These are phyloP conservation scores for Palythoa heliodiscus DNA, from an alignment of 92 coral and sea anemone species.

Conservation along the genomic window DNA sequence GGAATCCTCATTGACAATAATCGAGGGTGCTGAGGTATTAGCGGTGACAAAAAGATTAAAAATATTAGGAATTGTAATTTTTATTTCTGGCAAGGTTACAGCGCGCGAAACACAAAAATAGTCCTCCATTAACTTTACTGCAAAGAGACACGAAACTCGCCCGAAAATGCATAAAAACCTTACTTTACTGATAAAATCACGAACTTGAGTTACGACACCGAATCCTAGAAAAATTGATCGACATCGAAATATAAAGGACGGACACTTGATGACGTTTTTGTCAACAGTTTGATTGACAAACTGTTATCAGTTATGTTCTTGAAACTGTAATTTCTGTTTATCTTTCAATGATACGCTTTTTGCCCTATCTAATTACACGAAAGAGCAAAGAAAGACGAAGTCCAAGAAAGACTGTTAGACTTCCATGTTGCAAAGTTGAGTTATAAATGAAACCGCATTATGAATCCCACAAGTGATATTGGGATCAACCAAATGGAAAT, in stretches of 20 bases:
- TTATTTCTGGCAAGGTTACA: too few species aligned
- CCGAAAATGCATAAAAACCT: too few species aligned
- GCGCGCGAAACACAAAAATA: too few species aligned
- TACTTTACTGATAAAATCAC: background rate
- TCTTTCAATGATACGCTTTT: background rate
- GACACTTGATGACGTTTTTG: slow-evolving; percentile 30
- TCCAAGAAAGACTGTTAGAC: slow-evolving; percentile 27
- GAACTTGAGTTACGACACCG: slow-evolving; percentile 11
- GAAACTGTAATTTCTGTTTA: slow-evolving; percentile 15
- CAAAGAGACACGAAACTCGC: too few species aligned
- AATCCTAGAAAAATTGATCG: slow-evolving; percentile 34
- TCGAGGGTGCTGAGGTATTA: too few species aligned
- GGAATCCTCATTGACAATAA: too few species aligned
- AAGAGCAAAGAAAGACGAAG: slow-evolving; percentile 13
- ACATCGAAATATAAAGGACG: slow-evolving; percentile 26
- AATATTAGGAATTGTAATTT: too few species aligned
- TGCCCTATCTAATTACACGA: slow-evolving; percentile 11
- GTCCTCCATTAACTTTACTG: too few species aligned
- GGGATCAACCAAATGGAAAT: slow-evolving; percentile 14
- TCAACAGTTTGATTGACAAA: slow-evolving; percentile 20
- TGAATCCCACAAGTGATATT: slow-evolving; percentile 15
- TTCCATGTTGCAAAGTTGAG: slow-evolving; percentile 30
- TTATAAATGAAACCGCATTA: slow-evolving; percentile 28
- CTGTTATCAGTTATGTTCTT: slow-evolving; percentile 15
- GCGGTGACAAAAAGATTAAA: too few species aligned